A percentile compares a stretch with the other conserved stretches of the same genome.
These are phyloP conservation scores for Montipora efflorescens DNA, from an alignment of 64 coral and sea anemone species.

Conservation along the genomic window DNA sequence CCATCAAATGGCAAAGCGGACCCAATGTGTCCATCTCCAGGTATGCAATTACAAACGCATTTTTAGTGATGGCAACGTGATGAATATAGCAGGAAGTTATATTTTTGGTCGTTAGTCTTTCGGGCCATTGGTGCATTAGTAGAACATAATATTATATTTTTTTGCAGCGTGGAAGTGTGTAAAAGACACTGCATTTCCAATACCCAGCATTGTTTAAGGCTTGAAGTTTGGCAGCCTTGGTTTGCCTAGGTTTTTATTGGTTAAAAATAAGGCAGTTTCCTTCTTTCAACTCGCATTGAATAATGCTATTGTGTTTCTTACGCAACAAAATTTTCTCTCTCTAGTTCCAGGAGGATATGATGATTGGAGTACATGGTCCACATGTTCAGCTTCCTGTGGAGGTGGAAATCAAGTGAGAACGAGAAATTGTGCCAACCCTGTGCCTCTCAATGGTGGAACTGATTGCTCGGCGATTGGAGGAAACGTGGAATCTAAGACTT, in stretches of 20 bases:
- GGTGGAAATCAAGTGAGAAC: conserved; percentile 80
- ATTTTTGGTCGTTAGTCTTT: too few relatives aligned
- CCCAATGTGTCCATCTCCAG: conserved; percentile 79
- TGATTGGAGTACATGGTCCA: conserved; percentile 72
- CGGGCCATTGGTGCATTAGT: too few relatives aligned
- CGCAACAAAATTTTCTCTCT: neutral
- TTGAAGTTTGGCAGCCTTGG: too few relatives aligned
- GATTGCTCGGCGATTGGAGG: conserved; percentile 81
- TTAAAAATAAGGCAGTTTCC: too few relatives aligned
- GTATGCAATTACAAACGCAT: conserved; percentile 20
- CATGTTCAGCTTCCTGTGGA: conserved; percentile 83
- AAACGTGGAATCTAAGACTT: conserved; percentile 73
- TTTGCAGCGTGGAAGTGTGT: too few relatives aligned
- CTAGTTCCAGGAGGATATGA: conserved; percentile 86
- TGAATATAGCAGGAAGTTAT: too few relatives aligned
- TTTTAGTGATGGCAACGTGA: too few relatives aligned
- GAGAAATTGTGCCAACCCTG: conserved; percentile 75
- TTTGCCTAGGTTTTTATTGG: too few relatives aligned
- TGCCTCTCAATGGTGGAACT: conserved; percentile 84
- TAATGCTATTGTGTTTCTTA: neutral
- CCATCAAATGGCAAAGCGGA: conserved; percentile 65
- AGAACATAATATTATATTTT: too few relatives aligned
- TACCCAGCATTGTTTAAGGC: too few relatives aligned
- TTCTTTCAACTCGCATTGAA: too few relatives aligned
- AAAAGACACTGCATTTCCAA: too few relatives aligned